A percentile compares a stretch with the other conserved stretches of the same genome.
These are phyloP conservation scores for Onychostruthus taczanowskii DNA, from an alignment of 2,113 vertebrate species.

Conservation along the genomic window DNA sequence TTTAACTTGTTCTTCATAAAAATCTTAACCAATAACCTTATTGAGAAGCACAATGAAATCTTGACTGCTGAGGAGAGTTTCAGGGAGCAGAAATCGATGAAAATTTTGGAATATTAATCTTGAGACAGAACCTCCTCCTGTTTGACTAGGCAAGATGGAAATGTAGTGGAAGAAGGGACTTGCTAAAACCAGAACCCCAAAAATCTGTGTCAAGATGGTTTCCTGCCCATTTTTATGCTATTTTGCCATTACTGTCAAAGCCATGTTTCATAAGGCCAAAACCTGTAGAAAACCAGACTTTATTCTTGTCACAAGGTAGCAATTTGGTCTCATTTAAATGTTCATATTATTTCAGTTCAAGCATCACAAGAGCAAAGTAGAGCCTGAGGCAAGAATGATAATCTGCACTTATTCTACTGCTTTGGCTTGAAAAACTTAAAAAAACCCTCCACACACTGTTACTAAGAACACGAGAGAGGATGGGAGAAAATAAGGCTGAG, in stretches of 20 bases:
- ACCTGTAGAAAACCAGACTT: background rate
- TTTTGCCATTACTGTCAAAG: background rate
- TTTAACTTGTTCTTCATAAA: background rate
- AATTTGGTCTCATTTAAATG: background rate
- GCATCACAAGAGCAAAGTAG: background rate
- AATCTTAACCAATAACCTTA: background rate
- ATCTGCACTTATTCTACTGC: background rate
- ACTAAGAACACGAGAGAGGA: background rate
- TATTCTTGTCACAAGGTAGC: background rate
- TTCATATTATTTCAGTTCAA: background rate
- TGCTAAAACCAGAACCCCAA: background rate
- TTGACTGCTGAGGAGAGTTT: background rate
- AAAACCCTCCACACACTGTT: rapidly evolving
- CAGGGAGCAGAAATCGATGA: background rate
- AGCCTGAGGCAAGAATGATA: background rate
- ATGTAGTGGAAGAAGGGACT: background rate
- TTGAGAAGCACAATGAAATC: background rate
- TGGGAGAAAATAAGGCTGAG: background rate
- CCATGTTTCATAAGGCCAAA: background rate
- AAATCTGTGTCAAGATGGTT: background rate
- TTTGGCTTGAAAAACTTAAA: background rate
- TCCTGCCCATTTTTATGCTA: background rate
- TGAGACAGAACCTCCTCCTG: background rate
- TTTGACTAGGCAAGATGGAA: background rate
- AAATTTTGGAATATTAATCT: background rate